Evolutionary conservation across 2,888 invertebrate genomes (phyloP).

Genomic region (Cephus runcator): DNA sequence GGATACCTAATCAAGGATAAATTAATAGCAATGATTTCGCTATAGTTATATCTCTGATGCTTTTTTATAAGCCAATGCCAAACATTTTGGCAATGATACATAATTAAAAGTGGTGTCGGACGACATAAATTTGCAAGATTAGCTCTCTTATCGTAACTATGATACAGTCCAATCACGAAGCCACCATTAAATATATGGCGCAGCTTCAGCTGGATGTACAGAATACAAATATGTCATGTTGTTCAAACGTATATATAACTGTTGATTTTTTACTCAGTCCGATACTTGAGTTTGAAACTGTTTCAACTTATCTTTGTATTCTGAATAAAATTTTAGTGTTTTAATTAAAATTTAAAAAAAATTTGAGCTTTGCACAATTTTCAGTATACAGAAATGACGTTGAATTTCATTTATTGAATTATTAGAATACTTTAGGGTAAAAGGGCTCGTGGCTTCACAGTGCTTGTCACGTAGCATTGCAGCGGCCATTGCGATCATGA

Average conservation of each 20-base stretch:
- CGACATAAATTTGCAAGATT: background rate
- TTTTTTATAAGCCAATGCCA: background rate
- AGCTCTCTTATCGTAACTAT: background rate
- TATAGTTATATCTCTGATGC: background rate
- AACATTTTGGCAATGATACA: background rate
- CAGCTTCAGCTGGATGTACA: slow-evolving; percentile 21
- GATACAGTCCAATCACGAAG: slow-evolving; percentile 24
- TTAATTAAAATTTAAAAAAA: background rate
- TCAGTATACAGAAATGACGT: background rate
- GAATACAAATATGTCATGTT: slow-evolving; percentile 31
- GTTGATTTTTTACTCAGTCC: background rate
- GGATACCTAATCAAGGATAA: background rate
- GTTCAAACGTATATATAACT: background rate
- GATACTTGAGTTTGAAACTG: background rate
- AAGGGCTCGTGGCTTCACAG: slow-evolving; percentile 1
- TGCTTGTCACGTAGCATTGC: slow-evolving; percentile 16
- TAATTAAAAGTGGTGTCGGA: background rate
- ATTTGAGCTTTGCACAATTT: slow-evolving; percentile 3
- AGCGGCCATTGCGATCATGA: slow-evolving; percentile 26
- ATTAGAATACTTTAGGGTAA: background rate
- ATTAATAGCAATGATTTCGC: background rate
- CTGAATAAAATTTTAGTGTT: too few relatives aligned
- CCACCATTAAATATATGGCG: slow-evolving; percentile 39
- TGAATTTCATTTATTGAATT: background rate
- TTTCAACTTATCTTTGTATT: too few relatives aligned